Conservation (phyloP, 2,888 invertebrate genomes). For the Aspidiotus rigidus region DNA sequence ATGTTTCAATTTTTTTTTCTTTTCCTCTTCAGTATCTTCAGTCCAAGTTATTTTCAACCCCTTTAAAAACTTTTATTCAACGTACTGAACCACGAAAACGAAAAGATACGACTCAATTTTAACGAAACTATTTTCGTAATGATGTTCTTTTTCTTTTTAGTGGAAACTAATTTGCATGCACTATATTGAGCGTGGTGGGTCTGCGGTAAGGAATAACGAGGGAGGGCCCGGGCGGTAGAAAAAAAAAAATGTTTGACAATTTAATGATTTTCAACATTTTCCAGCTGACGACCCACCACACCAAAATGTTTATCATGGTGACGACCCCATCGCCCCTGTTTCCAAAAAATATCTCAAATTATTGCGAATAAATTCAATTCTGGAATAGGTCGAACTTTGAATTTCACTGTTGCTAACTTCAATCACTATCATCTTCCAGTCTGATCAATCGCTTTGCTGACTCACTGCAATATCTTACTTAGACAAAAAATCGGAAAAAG, state of each 20-base stretch:
- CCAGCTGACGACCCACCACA: no score
- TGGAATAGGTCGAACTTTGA: no score
- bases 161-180: constrained; percentile 27
- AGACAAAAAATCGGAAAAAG: no score
- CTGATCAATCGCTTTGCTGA: no score
- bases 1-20: constrained; percentile 15
- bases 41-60: constrained; percentile 28
- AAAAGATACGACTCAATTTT: constrained; percentile 22
- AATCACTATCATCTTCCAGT: no score
- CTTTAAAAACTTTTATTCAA: constrained; percentile 22
- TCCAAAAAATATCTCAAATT: no score
- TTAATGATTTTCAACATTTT: no score
- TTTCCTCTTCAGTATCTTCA: background rate
- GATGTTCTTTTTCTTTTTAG: constrained; percentile 20
- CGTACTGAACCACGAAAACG: constrained; percentile 11
- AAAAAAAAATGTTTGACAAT: constrained; percentile 18
- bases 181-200: constrained; percentile 15
- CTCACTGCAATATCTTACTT: no score
- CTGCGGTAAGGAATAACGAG: constrained; percentile 16
- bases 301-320: no score
- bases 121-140: constrained; percentile 27
- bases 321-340: no score
- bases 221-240: constrained; percentile 19
- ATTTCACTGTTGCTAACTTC: no score
- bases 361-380: no score